Base-by-base conservation (phyloP, 2,797 vertebrate species). In the Neosilurus hyrtlii region DNA sequence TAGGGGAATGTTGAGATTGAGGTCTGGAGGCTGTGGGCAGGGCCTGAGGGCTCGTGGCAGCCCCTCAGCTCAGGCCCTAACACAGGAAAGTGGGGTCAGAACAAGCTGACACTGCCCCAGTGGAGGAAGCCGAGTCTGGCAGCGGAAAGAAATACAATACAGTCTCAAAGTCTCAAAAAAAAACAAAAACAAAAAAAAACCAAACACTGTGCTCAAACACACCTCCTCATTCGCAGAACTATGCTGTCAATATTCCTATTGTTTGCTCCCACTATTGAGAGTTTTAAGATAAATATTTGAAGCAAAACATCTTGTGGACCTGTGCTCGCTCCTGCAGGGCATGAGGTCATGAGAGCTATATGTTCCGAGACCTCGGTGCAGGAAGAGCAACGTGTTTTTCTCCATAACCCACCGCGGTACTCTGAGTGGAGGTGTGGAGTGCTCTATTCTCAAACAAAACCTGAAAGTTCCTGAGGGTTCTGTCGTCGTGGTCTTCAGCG, bases 61-160 rank as follows among this genome's bases (percentile, higher is more conserved):
- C 84, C 90, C 83, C 72, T 78, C 80, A 62, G 91, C 95, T 94
- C 92, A 93, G 93, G 95, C 94, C 93, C 92, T 92, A 94, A 94
- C 92, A 89, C 94, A 96, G 96, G 96, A 96, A 96, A 93, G 91
- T 83, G 91, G 91, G 96, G 96, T 96, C 95, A 95, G 94, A 92
- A 20, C 89, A 87, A 84, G 90, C 93, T 93, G 94, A 94, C 94
- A 94, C 92, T 89, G 91, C 92, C 94, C 93, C 89, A 85, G 92
- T 90, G 91, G 95, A 95, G 96, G 96, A 97, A 97, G 93, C 91
- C 88, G 89, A 92, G 93, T 96, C 94, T 95, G 94, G 94, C 95
- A 94, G 94, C 96, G 95, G 95, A 96, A 96, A 96, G 95, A 96
- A 96, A 96, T 95, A 96, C 95, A 96, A 96, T 95, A 94, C 94